Evolutionary conservation across 2,113 vertebrate species (phyloP).

Genomic region (Romanogobio albipinnatus): DNA sequence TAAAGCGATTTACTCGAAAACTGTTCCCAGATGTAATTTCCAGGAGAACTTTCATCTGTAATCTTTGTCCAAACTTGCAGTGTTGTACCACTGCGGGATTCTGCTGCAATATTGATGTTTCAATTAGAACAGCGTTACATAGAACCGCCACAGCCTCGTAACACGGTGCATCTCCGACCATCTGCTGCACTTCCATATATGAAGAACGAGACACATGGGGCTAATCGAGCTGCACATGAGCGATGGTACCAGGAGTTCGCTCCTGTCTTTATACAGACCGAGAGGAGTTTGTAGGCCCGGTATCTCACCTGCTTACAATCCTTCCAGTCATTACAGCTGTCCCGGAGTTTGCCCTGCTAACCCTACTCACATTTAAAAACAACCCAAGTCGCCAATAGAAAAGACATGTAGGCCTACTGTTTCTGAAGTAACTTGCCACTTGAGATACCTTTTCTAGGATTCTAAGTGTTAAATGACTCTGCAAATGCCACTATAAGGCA

Average conservation of each 20-base stretch:
- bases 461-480: background rate
- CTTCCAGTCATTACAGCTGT: background rate
- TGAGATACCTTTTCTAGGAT: background rate
- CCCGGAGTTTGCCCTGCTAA: background rate
- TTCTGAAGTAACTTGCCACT: background rate
- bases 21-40: background rate
- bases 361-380: background rate
- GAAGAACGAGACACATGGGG: conserved; percentile 78
- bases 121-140: conserved; percentile 78
- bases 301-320: background rate
- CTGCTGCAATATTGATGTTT: conserved; percentile 78
- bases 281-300: background rate
- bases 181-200: conserved; percentile 77
- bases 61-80: conserved; percentile 45
- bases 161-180: conserved; percentile 76
- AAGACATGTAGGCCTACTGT: background rate
- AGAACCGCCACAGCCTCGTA: conserved; percentile 72
- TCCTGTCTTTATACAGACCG: conserved; percentile 67
- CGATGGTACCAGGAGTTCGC: conserved; percentile 68
- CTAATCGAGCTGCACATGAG: conserved; percentile 79
- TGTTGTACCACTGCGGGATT: conserved; percentile 49
- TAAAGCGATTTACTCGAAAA: background rate
- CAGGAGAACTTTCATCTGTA: background rate
- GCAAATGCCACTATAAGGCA: background rate
- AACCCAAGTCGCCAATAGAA: background rate